phyloP scores from a whole-genome alignment of 2,113 vertebrate species.

The Petrocephalus zakoni region DNA sequence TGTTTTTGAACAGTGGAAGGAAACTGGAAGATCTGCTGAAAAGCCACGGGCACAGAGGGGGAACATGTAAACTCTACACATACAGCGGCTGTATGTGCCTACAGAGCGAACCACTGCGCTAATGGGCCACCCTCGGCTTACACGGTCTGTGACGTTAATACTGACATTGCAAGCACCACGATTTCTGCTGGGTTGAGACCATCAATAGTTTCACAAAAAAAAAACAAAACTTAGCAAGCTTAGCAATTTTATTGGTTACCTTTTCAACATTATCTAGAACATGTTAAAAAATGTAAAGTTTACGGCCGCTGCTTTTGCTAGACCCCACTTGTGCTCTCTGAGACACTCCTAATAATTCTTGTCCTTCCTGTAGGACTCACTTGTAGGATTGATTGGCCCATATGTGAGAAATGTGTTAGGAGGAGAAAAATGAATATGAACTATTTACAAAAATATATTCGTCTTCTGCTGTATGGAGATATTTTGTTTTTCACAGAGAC shows the following conservation, averaged over 20 bases:
- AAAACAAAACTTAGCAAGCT: background rate
- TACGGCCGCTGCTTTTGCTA: background rate
- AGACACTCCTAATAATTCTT: background rate
- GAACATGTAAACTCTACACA: background rate
- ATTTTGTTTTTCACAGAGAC: background rate
- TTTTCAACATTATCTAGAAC: background rate
- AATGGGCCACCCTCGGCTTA: background rate
- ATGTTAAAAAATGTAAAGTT: background rate
- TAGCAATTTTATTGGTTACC: background rate
- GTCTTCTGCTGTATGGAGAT: background rate
- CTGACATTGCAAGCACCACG: background rate
- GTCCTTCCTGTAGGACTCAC: background rate
- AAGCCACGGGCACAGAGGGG: background rate
- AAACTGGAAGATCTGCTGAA: background rate
- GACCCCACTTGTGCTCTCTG: background rate
- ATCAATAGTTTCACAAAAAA: background rate
- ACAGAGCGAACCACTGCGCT: background rate
- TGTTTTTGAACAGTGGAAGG: background rate
- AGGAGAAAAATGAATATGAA: background rate
- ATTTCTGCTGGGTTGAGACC: background rate
- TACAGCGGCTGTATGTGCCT: background rate
- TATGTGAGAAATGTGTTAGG: background rate
- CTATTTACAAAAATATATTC: background rate
- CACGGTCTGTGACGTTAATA: background rate
- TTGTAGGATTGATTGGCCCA: background rate